A percentile compares a stretch with the other conserved stretches of the same genome.
These are phyloP conservation scores for Helobdella robusta DNA, from an alignment of 2,888 invertebrate genomes.

Conservation along the genomic window DNA sequence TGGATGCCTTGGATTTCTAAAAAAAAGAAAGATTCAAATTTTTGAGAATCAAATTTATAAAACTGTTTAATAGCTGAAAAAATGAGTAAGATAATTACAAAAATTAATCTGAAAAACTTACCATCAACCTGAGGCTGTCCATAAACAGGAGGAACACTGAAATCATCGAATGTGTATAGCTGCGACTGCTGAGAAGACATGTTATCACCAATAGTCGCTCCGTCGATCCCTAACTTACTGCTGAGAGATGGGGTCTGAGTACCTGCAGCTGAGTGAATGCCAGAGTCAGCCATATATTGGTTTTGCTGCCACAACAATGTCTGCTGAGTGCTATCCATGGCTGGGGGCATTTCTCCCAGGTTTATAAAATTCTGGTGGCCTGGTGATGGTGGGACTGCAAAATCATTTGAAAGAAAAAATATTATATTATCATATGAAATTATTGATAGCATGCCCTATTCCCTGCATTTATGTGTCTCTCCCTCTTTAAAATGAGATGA, in stretches of 20 bases:
- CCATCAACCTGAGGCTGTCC: slow-evolving; percentile 34
- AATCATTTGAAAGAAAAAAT: too few relatives aligned
- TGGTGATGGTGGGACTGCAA: slow-evolving; percentile 16
- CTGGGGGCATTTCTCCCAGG: slow-evolving; percentile 34
- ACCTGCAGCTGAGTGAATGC: slow-evolving; percentile 35
- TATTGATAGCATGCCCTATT: too few relatives aligned
- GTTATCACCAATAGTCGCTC: slow-evolving; percentile 25
- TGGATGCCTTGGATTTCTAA: slow-evolving; percentile 22
- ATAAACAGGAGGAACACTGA: slow-evolving; percentile 46
- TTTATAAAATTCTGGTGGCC: slow-evolving; percentile 20
- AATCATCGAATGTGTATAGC: slow-evolving; percentile 32
- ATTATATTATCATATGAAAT: too few relatives aligned
- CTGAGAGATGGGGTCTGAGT: slow-evolving; percentile 49
- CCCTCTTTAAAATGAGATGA: too few relatives aligned
- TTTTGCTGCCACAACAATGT: slow-evolving; percentile 36
- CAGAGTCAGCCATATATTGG: slow-evolving; percentile 35
- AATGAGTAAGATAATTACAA: too few relatives aligned
- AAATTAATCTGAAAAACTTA: too few relatives aligned
- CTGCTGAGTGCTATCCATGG: slow-evolving; percentile 35
- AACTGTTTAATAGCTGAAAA: too few relatives aligned
- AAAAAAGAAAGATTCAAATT: background rate
- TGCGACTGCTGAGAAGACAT: slow-evolving; percentile 34
- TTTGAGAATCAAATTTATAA: background rate
- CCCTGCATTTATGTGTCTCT: too few relatives aligned
- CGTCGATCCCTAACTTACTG: slow-evolving; percentile 33